Conservation (phyloP, 2,113 vertebrate species). For the Oncorhynchus tshawytscha region DNA sequence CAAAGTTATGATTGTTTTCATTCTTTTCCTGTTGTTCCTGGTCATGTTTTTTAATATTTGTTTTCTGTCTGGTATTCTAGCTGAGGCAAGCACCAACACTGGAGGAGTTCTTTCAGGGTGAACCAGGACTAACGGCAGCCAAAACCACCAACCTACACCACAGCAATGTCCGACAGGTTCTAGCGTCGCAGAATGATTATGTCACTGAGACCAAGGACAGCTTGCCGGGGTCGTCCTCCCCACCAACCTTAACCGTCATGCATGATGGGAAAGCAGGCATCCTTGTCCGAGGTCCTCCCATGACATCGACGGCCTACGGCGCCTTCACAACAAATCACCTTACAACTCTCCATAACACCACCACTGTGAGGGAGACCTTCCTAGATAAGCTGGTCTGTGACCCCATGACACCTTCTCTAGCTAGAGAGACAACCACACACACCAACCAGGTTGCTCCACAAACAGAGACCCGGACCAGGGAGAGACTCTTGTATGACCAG, state of each 20-base stretch:
- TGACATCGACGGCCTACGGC: slow-evolving; percentile 49
- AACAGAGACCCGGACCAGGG: not conserved
- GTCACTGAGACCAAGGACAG: not conserved
- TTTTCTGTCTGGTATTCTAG: slow-evolving; percentile 39
- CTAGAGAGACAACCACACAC: not conserved
- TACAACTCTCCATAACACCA: slow-evolving; percentile 24
- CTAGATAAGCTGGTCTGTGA: too few species aligned
- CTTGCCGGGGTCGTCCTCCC: slow-evolving; percentile 11
- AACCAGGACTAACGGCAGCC: slow-evolving; percentile 18
- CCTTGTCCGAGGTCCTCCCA: slow-evolving; percentile 1
- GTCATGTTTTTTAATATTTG: slow-evolving; percentile 1
- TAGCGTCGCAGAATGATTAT: not conserved
- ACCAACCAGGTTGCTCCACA: not conserved
- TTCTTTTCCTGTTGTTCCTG: not conserved
- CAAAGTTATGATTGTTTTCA: not conserved
- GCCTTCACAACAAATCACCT: slow-evolving; percentile 29
- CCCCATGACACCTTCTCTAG: not conserved
- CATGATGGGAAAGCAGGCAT: slow-evolving; percentile 8
- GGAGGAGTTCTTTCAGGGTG: slow-evolving; percentile 58
- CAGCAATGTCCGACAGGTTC: not conserved
- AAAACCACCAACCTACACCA: slow-evolving; percentile 14
- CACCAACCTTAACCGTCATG: not conserved
- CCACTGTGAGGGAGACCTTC: too few species aligned
- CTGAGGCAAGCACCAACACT: slow-evolving; percentile 62
- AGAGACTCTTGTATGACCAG: not conserved